Evolutionary conservation across 2,797 vertebrate genomes (phyloP).

Genomic region (Rhinophrynus dorsalis): DNA sequence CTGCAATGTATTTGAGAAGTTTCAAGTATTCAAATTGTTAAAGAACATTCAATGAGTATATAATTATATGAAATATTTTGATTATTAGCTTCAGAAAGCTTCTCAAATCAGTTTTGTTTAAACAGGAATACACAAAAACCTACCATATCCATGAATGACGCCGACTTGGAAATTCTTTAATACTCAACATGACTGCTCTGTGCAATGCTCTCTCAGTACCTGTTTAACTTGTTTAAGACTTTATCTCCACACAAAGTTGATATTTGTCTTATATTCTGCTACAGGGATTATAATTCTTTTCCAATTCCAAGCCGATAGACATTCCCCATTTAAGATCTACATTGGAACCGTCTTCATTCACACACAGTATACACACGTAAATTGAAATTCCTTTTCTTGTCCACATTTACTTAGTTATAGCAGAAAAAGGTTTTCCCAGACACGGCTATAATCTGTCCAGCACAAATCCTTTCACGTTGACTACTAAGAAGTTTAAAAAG

Average conservation of each 20-base stretch:
- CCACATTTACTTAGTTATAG: constrained; percentile 53
- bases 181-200: constrained; percentile 59
- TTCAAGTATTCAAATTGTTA: too few species aligned
- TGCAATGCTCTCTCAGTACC: neutral
- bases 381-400: constrained; percentile 2
- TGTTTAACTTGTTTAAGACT: neutral
- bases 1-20: too few species aligned
- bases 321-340: neutral
- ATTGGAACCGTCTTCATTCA: neutral
- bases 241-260: constrained; percentile 42
- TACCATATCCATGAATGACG: constrained; percentile 75
- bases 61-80: too few species aligned
- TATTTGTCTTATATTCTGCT: constrained; percentile 51
- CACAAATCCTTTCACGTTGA: constrained; percentile 29
- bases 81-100: too few species aligned
- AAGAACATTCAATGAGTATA: too few species aligned
- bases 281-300: constrained; percentile 54
- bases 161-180: constrained; percentile 59
- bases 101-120: too few species aligned
- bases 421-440: constrained; percentile 39
- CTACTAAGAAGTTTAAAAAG: constrained; percentile 38
- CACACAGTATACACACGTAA: neutral
- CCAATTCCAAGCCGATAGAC: constrained; percentile 52
- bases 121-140: too few species aligned
- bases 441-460: constrained; percentile 18